Evolutionary conservation across 2,797 vertebrate species (phyloP).

Genomic region (Onychomys torridus): DNA sequence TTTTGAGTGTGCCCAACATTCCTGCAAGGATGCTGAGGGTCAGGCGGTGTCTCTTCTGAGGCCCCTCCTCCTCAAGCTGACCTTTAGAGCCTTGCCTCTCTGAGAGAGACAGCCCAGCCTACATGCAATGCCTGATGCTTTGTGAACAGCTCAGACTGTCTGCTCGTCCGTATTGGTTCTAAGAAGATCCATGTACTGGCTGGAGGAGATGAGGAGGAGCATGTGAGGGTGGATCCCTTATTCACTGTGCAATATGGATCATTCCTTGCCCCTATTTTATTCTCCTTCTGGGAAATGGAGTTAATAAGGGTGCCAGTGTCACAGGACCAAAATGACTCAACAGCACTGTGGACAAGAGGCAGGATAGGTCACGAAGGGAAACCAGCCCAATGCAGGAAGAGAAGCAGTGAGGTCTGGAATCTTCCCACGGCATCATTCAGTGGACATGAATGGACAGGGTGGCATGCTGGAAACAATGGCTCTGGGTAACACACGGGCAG

Average conservation of each 20-base stretch:
- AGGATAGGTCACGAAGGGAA: neutral
- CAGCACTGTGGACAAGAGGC: rapidly evolving
- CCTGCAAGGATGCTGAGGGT: neutral
- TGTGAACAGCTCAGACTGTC: neutral
- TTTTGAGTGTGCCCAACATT: neutral
- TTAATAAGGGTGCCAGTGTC: rapidly evolving
- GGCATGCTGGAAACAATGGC: neutral
- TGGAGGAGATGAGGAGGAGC: neutral
- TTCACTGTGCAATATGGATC: neutral
- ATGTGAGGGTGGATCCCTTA: rapidly evolving
- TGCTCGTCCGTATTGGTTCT: neutral
- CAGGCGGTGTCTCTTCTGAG: neutral
- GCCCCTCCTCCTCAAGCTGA: rapidly evolving
- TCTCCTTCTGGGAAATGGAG: neutral
- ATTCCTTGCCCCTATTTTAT: neutral
- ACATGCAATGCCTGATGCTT: rapidly evolving
- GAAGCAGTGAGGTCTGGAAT: neutral
- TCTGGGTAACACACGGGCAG: neutral
- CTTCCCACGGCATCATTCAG: rapidly evolving
- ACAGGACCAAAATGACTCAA: too few relatives aligned
- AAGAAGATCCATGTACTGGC: neutral
- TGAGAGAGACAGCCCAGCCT: rapidly evolving
- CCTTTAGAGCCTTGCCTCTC: too few relatives aligned
- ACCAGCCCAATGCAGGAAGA: neutral
- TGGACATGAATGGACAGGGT: neutral